phyloP scores from a whole-genome alignment of 2,113 vertebrate species.

The Mormyrus lacerda region DNA sequence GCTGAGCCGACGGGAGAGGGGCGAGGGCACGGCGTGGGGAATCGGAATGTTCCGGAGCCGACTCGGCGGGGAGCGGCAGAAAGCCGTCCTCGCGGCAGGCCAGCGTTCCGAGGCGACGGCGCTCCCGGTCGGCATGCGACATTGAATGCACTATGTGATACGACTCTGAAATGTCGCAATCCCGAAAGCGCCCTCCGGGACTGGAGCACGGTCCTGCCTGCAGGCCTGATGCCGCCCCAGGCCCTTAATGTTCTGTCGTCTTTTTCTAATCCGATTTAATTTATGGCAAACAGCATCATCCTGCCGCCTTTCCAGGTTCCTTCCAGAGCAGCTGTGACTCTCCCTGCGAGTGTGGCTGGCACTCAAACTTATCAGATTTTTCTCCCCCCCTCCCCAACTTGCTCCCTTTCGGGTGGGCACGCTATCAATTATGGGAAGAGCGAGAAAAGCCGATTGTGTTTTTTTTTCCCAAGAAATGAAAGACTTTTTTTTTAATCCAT shows the following conservation, averaged over 20 bases:
- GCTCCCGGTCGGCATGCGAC: background rate
- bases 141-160: background rate
- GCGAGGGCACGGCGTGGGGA: background rate
- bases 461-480: slow-evolving; percentile 24
- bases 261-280: background rate
- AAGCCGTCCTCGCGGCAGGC: background rate
- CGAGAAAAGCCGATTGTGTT: slow-evolving; percentile 20
- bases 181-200: background rate
- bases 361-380: slow-evolving; percentile 4
- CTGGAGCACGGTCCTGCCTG: background rate
- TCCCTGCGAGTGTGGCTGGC: background rate
- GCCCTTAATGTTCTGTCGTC: background rate
- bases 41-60: background rate
- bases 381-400: background rate
- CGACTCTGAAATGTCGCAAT: background rate
- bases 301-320: background rate
- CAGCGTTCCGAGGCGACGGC: background rate
- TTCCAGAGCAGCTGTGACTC: background rate
- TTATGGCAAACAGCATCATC: background rate
- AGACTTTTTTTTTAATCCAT: slow-evolving; percentile 47
- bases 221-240: background rate
- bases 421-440: slow-evolving; percentile 51
- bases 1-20: background rate
- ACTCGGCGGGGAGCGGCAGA: background rate
- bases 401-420: slow-evolving; percentile 51